These are phyloP conservation scores for Cartodere bifasciata DNA, from an alignment of 2,888 invertebrate species.

Conservation along the genomic window DNA sequence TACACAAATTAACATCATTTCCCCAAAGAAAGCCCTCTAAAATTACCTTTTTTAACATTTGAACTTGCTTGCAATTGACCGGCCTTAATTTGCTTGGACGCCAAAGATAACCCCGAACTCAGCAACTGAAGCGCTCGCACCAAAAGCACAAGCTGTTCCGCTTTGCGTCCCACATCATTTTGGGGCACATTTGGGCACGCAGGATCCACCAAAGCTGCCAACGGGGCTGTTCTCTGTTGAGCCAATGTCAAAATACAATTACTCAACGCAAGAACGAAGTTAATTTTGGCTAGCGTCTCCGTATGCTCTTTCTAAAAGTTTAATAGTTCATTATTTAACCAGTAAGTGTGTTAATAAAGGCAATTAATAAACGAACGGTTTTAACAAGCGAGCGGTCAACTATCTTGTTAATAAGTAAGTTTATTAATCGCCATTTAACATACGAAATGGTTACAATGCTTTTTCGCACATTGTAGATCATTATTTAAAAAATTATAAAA, in stretches of 20 bases:
- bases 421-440: too few species aligned
- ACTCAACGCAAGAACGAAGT: slow-evolving; percentile 90
- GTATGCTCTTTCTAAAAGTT: slow-evolving; percentile 95
- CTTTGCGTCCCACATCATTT: slow-evolving; percentile 39
- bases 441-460: too few species aligned
- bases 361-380: too few species aligned
- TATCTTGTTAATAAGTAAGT: too few species aligned
- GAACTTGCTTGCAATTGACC: slow-evolving; percentile 82
- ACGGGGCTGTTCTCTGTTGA: slow-evolving; percentile 63
- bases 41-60: slow-evolving; percentile 80
- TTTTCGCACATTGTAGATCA: too few species aligned
- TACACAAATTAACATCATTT: slow-evolving; percentile 8
- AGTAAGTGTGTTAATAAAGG: too few species aligned
- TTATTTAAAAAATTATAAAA: too few species aligned
- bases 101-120: slow-evolving; percentile 84
- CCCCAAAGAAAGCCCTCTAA: too few species aligned
- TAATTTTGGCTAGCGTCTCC: slow-evolving; percentile 91
- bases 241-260: slow-evolving; percentile 79
- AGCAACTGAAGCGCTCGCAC: slow-evolving; percentile 87
- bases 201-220: slow-evolving; percentile 37
- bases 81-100: slow-evolving; percentile 71
- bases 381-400: too few species aligned
- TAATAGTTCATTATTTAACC: too few species aligned
- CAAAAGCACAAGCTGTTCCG: slow-evolving; percentile 76
- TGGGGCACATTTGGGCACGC: slow-evolving; percentile 16